Conservation (phyloP, 1,140 invertebrate genomes). For the Drosophila ananassae region DNA sequence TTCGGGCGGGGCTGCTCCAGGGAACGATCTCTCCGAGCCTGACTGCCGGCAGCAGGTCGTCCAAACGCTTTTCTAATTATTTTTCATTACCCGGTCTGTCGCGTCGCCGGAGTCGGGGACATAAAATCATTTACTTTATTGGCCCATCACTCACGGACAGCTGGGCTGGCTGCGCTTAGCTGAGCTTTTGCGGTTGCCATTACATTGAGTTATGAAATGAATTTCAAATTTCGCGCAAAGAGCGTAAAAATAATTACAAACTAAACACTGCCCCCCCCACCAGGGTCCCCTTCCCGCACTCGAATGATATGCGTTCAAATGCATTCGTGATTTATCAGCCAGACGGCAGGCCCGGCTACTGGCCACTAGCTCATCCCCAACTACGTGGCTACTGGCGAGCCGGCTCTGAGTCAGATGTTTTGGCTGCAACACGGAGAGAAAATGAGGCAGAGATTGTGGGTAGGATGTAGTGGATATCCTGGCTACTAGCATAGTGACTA, state of each 20-base stretch:
- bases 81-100: conserved; percentile 79
- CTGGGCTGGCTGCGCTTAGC: conserved; percentile 40
- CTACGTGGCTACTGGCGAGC: conserved; percentile 36
- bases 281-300: conserved; percentile 2
- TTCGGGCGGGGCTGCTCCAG: neutral
- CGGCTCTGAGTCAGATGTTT: conserved; percentile 20
- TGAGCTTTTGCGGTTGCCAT: conserved; percentile 78
- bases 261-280: conserved; percentile 50
- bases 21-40: conserved; percentile 35
- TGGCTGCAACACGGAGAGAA: conserved; percentile 10
- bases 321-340: conserved; percentile 79
- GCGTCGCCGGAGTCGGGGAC: conserved; percentile 56
- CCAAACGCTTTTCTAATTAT: conserved; percentile 76
- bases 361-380: conserved; percentile 69
- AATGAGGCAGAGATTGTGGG: neutral
- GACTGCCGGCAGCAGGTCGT: conserved; percentile 17
- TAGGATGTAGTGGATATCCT: no score
- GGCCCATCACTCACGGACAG: conserved; percentile 74
- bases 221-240: conserved; percentile 79
- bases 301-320: conserved; percentile 75
- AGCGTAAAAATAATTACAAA: conserved; percentile 78
- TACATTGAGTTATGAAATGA: conserved; percentile 83
- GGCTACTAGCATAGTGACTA: no score
- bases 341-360: conserved; percentile 27
- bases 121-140: conserved; percentile 83